Percentiles rank a stretch among this genome's conserved stretches.
phyloP scores from a whole-genome alignment of 1,140 invertebrate species.

The Branchinecta lindahli region DNA sequence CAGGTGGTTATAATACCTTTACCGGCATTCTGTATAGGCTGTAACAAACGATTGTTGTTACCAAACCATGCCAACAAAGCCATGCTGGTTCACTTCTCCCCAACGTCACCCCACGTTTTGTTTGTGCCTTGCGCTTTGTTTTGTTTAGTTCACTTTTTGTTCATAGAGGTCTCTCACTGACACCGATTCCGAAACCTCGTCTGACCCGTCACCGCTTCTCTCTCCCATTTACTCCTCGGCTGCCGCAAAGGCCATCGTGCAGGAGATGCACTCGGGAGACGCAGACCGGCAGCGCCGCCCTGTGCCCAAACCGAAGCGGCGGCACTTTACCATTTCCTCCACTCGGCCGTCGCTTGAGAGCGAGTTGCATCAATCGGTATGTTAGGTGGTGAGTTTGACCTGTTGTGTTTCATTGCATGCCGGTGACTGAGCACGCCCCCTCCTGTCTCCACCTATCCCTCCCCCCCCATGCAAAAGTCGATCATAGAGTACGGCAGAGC shows the following conservation, averaged over 20 bases:
- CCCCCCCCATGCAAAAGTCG: not conserved
- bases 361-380: constrained; percentile 30
- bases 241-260: constrained; percentile 63
- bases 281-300: constrained; percentile 33
- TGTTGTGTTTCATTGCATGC: not conserved
- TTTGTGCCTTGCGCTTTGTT: constrained; percentile 12
- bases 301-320: constrained; percentile 58
- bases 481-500: too few relatives aligned
- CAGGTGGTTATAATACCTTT: too few relatives aligned
- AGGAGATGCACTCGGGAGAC: constrained; percentile 45
- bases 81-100: too few relatives aligned
- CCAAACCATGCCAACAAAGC: too few relatives aligned
- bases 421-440: not conserved
- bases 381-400: constrained; percentile 30
- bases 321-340: constrained; percentile 72
- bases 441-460: not conserved
- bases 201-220: constrained; percentile 32
- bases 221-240: constrained; percentile 64
- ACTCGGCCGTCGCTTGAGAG: constrained; percentile 34
- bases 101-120: too few relatives aligned
- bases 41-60: too few relatives aligned
- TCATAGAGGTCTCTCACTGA: constrained; percentile 32
- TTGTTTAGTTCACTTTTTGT: constrained; percentile 24
- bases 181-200: not conserved
- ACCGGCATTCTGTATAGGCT: too few relatives aligned